Base-by-base conservation (phyloP, 2,888 invertebrate species). In the Oligia latruncula region DNA sequence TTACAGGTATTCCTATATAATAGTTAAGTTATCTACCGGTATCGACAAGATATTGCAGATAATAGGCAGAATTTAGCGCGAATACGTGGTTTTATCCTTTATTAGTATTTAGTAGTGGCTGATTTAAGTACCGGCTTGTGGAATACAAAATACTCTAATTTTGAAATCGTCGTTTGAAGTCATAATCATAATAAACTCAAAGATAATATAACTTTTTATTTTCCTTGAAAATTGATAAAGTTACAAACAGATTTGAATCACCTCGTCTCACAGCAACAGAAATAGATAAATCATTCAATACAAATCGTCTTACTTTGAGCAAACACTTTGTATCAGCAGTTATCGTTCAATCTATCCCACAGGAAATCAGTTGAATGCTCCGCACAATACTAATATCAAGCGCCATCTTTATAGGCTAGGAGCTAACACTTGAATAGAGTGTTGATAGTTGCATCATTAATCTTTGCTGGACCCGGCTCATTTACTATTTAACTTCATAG, bases 301-400 rank as follows among this genome's bases (percentile, higher is more conserved):
- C 52, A 49, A 62, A 72, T 64, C 13, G 15, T 58, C 15, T 70
- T 40, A 55, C 52, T 72, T 81, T 72, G 15, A 58, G 55, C 35
- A 64, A 46, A 80, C 29, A 65, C 4, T 67, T 83, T 82, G 15
- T 52, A 74, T 71, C 55, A 52, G 35, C 29, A 49, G 66, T 72
- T 81, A 75, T 74, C 71, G 15, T 62, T 29, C 13, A 17, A 65
- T 80, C 20, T 29, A 40, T 81, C 85, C 74, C 86, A 20, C 3
- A 87, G 85, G 86, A 86, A 87, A 86, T 87, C 81, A 71, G 62
- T 70, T 64, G 20, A 83, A 81, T 60, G 71, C 23, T 64, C 35
- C 40, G 46, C 43, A 83, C 80, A 73, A 75, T 67, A 76, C 82
- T 62, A n/a, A 68, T 72, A 71, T 35, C 64, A 68, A 35, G 75